phyloP scores from a whole-genome alignment of 2,113 vertebrate species.

The Echinops telfairi region DNA sequence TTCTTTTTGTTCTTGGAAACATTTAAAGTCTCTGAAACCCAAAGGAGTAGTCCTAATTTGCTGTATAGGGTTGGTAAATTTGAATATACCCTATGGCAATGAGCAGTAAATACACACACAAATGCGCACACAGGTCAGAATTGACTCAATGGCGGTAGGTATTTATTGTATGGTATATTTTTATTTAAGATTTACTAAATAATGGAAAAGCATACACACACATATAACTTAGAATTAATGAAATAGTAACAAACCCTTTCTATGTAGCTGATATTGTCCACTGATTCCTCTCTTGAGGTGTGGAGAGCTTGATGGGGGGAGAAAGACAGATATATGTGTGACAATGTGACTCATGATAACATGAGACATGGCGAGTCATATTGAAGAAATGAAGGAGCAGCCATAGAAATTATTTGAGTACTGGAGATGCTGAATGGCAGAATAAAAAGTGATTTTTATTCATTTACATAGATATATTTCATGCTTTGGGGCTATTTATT shows the following conservation, averaged over 20 bases:
- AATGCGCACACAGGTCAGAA: no score
- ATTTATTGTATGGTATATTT: no score
- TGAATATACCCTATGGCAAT: no score
- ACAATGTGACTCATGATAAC: background rate
- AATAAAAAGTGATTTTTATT: slow-evolving; percentile 52
- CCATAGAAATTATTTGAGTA: background rate
- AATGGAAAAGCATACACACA: no score
- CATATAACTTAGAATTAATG: background rate
- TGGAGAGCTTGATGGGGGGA: background rate
- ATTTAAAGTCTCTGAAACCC: no score
- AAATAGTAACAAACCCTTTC: slow-evolving; percentile 18
- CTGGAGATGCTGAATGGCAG: background rate
- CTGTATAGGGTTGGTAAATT: no score
- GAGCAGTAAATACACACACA: no score
- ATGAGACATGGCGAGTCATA: background rate
- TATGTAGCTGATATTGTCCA: background rate
- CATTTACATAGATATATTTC: background rate
- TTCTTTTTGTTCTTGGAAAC: no score
- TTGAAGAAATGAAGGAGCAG: background rate
- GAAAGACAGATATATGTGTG: background rate
- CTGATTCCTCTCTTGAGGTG: background rate
- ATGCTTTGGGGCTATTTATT: no score
- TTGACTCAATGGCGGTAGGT: no score
- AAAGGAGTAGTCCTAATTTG: no score
- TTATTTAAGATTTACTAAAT: no score